Evolutionary conservation across 1,140 invertebrate species (phyloP).

Genomic region (Drosophila prosaltans): DNA sequence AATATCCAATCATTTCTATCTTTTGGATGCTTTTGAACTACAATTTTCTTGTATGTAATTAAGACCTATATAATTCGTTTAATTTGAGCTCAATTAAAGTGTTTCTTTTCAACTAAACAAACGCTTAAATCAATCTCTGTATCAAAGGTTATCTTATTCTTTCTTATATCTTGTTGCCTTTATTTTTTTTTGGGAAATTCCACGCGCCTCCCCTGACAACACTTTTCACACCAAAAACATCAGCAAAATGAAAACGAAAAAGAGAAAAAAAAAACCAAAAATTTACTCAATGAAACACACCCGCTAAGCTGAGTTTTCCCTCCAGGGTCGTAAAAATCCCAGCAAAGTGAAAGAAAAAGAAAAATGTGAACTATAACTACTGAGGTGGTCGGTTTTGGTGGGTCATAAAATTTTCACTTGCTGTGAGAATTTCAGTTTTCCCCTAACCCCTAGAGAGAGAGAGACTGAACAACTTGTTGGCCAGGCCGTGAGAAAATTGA

Average conservation of each 20-base stretch:
- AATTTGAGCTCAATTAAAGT: too few species aligned
- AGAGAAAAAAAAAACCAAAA: not conserved
- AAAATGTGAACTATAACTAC: constrained; percentile 58
- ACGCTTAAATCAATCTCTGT: too few species aligned
- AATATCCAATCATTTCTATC: too few species aligned
- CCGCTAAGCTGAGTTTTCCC: constrained; percentile 49
- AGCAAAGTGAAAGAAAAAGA: constrained; percentile 19
- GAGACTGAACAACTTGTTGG: constrained; percentile 48
- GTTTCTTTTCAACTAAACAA: too few species aligned
- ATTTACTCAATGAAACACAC: constrained; percentile 51
- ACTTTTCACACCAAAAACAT: constrained; percentile 33
- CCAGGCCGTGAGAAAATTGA: constrained; percentile 55
- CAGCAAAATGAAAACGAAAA: not conserved
- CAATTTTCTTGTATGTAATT: too few species aligned
- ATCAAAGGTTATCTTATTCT: too few species aligned
- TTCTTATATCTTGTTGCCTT: not conserved
- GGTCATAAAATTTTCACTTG: constrained; percentile 53
- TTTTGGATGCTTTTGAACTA: too few species aligned
- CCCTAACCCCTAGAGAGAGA: constrained; percentile 18
- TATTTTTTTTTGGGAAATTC: constrained; percentile 32
- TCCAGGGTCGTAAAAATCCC: constrained; percentile 33
- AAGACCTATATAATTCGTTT: too few species aligned
- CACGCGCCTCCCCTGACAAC: constrained; percentile 15
- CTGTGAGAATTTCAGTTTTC: constrained; percentile 17
- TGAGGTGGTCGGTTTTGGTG: constrained; percentile 72